A percentile compares a stretch with the other conserved stretches of the same genome.
These are phyloP conservation scores for Trichogramma dendrolimi DNA, from an alignment of 2,888 invertebrate genomes.

Conservation along the genomic window DNA sequence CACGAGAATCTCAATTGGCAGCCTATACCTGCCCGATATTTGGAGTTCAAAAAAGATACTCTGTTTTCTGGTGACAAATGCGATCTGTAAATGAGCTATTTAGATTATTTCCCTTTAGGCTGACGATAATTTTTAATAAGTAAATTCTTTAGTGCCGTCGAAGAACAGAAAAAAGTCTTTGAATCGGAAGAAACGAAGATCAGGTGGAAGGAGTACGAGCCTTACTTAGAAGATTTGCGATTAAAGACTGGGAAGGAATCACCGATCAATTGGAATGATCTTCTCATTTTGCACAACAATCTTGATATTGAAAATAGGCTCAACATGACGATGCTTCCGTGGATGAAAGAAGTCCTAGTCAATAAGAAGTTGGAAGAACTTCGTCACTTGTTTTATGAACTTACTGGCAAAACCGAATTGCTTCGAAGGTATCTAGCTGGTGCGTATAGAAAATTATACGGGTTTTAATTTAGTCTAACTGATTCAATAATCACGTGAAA, in stretches of 20 bases:
- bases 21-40: conserved; percentile 52
- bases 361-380: conserved; percentile 3
- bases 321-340: conserved; percentile 22
- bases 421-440: conserved; percentile 4
- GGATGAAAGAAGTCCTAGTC: conserved; percentile 12
- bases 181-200: conserved; percentile 7
- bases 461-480: neutral
- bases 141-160: conserved; percentile 5
- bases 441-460: neutral
- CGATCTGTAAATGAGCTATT: conserved; percentile 10
- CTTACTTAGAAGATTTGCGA: conserved; percentile 15
- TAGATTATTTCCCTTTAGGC: neutral
- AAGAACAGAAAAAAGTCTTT: conserved; percentile 9
- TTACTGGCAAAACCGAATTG: neutral
- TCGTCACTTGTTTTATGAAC: conserved; percentile 4
- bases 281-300: conserved; percentile 18
- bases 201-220: conserved; percentile 2
- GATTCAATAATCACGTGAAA: neutral
- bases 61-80: conserved; percentile 12
- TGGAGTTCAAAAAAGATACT: neutral
- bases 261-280: conserved; percentile 6
- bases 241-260: neutral
- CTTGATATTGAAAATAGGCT: conserved; percentile 14
- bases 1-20: conserved; percentile 60
- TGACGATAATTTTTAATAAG: neutral